phyloP scores from a whole-genome alignment of 2,113 vertebrate genomes.

The Empidonax alnorum region DNA sequence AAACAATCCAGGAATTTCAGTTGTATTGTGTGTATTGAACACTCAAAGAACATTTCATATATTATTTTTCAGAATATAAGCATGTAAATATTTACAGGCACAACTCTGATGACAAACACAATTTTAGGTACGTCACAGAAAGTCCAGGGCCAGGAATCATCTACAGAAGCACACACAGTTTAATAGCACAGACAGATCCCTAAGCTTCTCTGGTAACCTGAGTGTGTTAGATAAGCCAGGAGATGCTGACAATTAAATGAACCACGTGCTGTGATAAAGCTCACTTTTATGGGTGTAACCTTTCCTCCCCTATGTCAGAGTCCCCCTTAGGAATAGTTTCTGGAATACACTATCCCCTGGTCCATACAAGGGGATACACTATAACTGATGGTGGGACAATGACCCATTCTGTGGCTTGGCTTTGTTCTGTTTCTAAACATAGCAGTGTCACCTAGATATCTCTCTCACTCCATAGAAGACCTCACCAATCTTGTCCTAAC shows the following conservation, averaged over 20 bases:
- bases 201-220: background rate
- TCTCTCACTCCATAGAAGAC: background rate
- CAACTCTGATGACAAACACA: background rate
- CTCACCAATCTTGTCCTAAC: background rate
- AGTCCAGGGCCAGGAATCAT: background rate
- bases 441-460: too few relatives aligned
- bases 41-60: background rate
- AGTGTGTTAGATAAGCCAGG: background rate
- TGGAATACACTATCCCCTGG: background rate
- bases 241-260: background rate
- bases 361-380: background rate
- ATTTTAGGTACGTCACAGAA: background rate
- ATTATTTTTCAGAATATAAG: background rate
- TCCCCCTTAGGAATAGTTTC: background rate
- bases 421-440: background rate
- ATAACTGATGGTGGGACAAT: background rate
- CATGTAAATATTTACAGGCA: background rate
- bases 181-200: background rate
- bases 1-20: background rate
- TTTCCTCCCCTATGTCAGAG: fast-evolving
- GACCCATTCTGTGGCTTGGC: background rate
- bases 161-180: background rate
- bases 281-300: background rate
- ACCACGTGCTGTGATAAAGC: fast-evolving
- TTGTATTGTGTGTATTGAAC: background rate